A percentile compares a stretch with the other conserved stretches of the same genome.
These are phyloP conservation scores for human DNA, from an alignment of 2,113 vertebrate species.

Conservation along the genomic window DNA sequence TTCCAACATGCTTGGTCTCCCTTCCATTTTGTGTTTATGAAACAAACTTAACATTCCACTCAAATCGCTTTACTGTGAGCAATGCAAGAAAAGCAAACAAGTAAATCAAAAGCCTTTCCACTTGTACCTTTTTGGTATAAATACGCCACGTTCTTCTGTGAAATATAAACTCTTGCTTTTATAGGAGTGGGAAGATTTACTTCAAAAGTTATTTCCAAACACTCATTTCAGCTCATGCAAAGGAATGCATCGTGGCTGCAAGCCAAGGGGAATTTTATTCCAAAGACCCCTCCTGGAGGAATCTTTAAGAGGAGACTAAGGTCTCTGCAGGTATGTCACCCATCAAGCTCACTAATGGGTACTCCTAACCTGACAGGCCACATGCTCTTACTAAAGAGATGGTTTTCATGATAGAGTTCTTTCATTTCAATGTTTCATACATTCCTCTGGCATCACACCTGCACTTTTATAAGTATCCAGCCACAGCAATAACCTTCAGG, in stretches of 20 bases:
- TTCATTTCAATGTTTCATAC: constrained; percentile 25
- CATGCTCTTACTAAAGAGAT: not conserved
- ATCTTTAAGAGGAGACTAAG: not conserved
- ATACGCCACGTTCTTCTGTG: not conserved
- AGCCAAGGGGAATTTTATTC: constrained; percentile 1
- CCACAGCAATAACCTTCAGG: not conserved
- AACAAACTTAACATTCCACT: not conserved
- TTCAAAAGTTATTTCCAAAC: constrained; percentile 45
- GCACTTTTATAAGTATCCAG: not conserved
- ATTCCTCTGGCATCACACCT: not conserved
- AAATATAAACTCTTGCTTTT: constrained; percentile 22
- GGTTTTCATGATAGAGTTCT: not conserved
- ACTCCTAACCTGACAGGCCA: not conserved
- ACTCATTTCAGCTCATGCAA: not conserved
- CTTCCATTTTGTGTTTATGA: not conserved
- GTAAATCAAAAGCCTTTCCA: constrained; percentile 13
- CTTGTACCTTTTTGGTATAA: not conserved
- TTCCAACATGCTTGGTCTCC: not conserved
- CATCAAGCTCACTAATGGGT: not conserved
- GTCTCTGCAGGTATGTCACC: not conserved
- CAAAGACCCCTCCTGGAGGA: not conserved
- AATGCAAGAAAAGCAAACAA: constrained; percentile 55
- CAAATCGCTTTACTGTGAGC: not conserved
- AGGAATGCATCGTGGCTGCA: not conserved
- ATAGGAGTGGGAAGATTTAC: not conserved